phyloP scores from a whole-genome alignment of 2,888 invertebrate species.

The Mamestra brassicae region DNA sequence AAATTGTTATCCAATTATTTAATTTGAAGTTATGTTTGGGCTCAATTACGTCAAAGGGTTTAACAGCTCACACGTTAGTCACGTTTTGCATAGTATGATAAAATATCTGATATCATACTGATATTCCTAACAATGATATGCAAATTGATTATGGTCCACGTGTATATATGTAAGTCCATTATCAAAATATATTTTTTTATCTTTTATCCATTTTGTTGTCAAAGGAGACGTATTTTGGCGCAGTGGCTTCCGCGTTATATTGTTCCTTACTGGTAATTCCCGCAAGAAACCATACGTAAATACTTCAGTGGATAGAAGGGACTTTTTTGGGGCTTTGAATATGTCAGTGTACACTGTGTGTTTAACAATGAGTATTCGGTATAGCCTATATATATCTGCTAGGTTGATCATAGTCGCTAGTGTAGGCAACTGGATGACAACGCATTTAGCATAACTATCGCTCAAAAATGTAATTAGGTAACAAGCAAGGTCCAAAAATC shows the following conservation, averaged over 20 bases:
- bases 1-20: conserved; percentile 11
- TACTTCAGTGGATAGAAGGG: not conserved
- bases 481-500: not conserved
- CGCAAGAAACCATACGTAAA: not conserved
- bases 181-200: not conserved
- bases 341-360: too few species aligned
- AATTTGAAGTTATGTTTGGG: conserved; percentile 5
- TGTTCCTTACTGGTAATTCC: not conserved
- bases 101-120: conserved; percentile 3
- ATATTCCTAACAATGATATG: not conserved
- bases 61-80: not conserved
- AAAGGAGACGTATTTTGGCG: not conserved
- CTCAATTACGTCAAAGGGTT: not conserved
- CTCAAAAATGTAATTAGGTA: too few species aligned
- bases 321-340: too few species aligned
- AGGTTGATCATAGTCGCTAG: too few species aligned
- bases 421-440: too few species aligned
- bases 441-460: too few species aligned
- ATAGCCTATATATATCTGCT: too few species aligned
- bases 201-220: not conserved
- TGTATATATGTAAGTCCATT: not conserved
- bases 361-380: too few species aligned
- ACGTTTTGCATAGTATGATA: not conserved
- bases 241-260: not conserved
- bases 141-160: not conserved